Conservation (phyloP, 2,888 invertebrate species). For the Allolobophora icterica region DNA sequence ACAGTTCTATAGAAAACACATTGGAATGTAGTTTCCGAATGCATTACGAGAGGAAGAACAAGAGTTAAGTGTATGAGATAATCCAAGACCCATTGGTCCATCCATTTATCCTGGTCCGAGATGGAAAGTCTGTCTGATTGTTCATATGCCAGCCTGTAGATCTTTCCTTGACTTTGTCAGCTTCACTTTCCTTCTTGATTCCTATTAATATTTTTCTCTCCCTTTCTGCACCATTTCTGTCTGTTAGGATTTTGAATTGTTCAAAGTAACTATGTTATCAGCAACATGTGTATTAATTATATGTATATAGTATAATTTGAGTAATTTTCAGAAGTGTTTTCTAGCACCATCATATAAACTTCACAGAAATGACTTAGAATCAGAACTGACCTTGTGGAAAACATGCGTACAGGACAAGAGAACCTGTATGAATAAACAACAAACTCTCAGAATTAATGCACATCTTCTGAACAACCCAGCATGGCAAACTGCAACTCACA, state of each 20-base stretch:
- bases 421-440: conserved; percentile 50
- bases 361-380: not conserved
- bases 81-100: not conserved
- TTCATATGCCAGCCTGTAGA: not conserved
- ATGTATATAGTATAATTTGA: not conserved
- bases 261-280: not conserved
- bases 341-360: not conserved
- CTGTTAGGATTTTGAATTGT: not conserved
- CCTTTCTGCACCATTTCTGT: not conserved
- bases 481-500: not conserved
- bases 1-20: conserved; percentile 52
- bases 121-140: not conserved
- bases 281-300: too few species aligned
- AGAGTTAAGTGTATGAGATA: not conserved
- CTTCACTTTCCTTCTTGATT: not conserved
- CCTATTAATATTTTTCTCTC: not conserved
- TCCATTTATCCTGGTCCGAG: not conserved
- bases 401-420: conserved; percentile 64
- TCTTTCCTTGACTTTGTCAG: not conserved
- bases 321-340: not conserved
- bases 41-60: not conserved
- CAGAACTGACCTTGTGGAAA: conserved; percentile 60
- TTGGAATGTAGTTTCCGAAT: not conserved
- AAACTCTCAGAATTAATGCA: not conserved
- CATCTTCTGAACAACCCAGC: not conserved